phyloP scores from a whole-genome alignment of 2,888 invertebrate genomes.

The Flabesymbios commensalis region DNA sequence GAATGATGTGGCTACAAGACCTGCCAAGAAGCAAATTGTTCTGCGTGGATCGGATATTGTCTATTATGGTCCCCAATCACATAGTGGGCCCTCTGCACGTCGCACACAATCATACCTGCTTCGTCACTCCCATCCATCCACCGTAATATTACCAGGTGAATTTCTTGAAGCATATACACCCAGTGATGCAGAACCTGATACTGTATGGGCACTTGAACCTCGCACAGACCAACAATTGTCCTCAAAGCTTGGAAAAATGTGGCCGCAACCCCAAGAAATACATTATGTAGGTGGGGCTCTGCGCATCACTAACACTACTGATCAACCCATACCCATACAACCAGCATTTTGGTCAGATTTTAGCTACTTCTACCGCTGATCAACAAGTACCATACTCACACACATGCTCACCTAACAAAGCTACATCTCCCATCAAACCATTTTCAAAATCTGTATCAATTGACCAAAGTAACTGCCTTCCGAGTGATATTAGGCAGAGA shows the following conservation, averaged over 20 bases:
- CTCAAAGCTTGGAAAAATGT: no score
- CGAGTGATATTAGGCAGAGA: not conserved
- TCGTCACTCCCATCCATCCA: not conserved
- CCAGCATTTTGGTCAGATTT: no score
- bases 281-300: no score
- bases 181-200: no score
- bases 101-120: slow-evolving; percentile 2
- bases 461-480: slow-evolving; percentile 1
- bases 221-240: no score
- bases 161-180: no score
- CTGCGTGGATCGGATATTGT: not conserved
- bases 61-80: not conserved
- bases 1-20: slow-evolving; percentile 2
- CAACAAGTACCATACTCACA: no score
- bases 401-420: not conserved
- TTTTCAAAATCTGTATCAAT: not conserved
- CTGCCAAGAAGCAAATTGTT: slow-evolving; percentile 3
- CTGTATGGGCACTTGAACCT: no score
- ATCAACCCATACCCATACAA: no score
- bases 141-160: slow-evolving; percentile 5
- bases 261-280: no score
- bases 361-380: no score
- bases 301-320: no score
- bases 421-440: not conserved
- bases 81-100: not conserved